Evolutionary conservation across 1,140 invertebrate genomes (phyloP), one percentile per base, ranked within the genome.

Genomic region (Papilio xuthus): DNA sequence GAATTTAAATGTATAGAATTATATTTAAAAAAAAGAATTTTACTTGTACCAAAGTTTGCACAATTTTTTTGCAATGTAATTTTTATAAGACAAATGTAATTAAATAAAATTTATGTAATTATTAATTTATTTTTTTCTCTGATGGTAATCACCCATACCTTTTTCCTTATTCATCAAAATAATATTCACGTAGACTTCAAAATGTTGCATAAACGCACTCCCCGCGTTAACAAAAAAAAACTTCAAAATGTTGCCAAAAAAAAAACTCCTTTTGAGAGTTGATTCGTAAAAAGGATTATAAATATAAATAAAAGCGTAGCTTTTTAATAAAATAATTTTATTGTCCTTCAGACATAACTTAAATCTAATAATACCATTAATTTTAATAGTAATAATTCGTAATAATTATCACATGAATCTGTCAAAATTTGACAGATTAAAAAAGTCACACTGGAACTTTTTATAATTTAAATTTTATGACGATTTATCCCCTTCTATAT

Each of bases 321-420:
- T 47, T 10, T 47, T 9, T 13, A 47, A 47, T 47, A 47, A 8
- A 47, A 56, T 41, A 41, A 15, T 20, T 76, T 60, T 76, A 76
- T 73, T 73, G 71, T 73, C 71, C 71, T 26, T 73, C 15, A 73
- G 71, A 73, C 71, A n/a, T 23, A 71, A 82, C 81, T 83, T 86
- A 88, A 77, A 78, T 73, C 82, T 88, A 88, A 84, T 87, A 86
- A 86, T 85, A 87, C 84, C 82, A 84, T 77, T 78, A 6, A 79
- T 41, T 78, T 69, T 75, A 80, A 76, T 37, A 60, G 73, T 79
- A 85, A 80, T 85, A 86, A 86, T 87, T 89, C 84, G 85, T 87
- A 82, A 86, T 77, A 80, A 87, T 86, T 90, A 90, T 89, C 88
- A 90, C 88, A 89, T 81, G 84, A 72, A 77, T 78, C 75, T 78